Conservation (phyloP, 1,140 invertebrate species). For the Chlorops oryzae region DNA sequence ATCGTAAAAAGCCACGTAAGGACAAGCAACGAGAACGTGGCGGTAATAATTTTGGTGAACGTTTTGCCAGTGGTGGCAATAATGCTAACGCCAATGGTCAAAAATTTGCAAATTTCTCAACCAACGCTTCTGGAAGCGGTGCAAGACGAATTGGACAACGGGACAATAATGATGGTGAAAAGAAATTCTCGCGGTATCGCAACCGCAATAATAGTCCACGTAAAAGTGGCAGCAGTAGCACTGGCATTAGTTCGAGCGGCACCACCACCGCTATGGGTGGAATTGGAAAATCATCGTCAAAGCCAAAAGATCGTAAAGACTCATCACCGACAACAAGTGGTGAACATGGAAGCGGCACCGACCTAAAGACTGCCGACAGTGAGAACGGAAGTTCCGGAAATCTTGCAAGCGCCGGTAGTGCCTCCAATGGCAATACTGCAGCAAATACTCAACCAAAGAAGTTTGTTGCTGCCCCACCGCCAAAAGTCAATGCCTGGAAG, state of each 20-base stretch:
- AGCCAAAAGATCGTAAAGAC: conserved; percentile 39
- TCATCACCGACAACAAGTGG: conserved; percentile 39
- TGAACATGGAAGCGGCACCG: conserved; percentile 32
- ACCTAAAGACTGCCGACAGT: conserved; percentile 29
- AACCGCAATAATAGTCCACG: conserved; percentile 35
- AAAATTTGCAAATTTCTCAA: conserved; percentile 9
- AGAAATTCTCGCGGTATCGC: conserved; percentile 24
- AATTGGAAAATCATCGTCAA: conserved; percentile 15
- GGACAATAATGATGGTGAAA: conserved; percentile 19
- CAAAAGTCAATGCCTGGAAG: conserved; percentile 54
- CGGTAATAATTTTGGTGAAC: conserved; percentile 2
- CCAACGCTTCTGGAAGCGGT: too few species aligned
- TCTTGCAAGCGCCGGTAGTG: conserved; percentile 15
- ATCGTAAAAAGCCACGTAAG: conserved; percentile 48
- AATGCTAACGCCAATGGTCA: conserved; percentile 27
- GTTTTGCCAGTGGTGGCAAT: conserved; percentile 12
- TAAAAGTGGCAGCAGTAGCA: conserved; percentile 16
- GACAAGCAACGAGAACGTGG: conserved; percentile 36
- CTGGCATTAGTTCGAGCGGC: too few species aligned
- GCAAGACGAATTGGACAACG: conserved; percentile 7
- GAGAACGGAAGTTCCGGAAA: conserved; percentile 17
- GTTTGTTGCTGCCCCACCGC: conserved; percentile 51
- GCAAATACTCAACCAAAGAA: conserved; percentile 44
- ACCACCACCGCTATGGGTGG: background rate
- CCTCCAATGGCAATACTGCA: conserved; percentile 14